These are phyloP conservation scores for Pseudochaenichthys georgianus DNA, from an alignment of 2,797 vertebrate species.

Conservation along the genomic window DNA sequence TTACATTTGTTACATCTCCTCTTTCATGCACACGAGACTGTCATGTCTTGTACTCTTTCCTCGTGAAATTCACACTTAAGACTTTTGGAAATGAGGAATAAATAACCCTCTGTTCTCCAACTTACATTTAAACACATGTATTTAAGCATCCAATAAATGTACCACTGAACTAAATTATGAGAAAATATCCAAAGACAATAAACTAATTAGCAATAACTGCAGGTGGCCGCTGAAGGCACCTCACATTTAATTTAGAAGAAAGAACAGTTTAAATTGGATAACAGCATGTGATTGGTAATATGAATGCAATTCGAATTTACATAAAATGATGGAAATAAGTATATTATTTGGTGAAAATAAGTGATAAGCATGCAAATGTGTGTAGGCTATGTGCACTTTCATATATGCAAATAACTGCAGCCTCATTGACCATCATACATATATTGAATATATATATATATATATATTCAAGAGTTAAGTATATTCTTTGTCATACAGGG, in stretches of 20 bases:
- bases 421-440: not conserved
- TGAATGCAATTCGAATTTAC: not conserved
- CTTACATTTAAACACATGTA: not conserved
- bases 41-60: constrained; percentile 1
- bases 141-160: constrained; percentile 2
- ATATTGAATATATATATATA: too few relatives aligned
- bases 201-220: not conserved
- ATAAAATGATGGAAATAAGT: not conserved
- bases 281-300: not conserved
- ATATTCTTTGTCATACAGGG: too few relatives aligned
- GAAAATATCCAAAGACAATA: not conserved
- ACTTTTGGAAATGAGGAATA: constrained; percentile 9
- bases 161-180: not conserved
- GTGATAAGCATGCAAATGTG: not conserved
- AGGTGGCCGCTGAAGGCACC: constrained; percentile 5
- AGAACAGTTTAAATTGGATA: not conserved
- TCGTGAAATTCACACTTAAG: not conserved
- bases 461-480: not conserved
- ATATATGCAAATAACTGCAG: constrained; percentile 3
- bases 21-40: constrained; percentile 12
- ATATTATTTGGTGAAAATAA: not conserved
- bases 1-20: constrained; percentile 32
- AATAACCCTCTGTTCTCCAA: not conserved
- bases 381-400: not conserved
- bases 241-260: not conserved